Base-by-base conservation (phyloP, 1,140 invertebrate genomes). In the Bombus confusus region DNA sequence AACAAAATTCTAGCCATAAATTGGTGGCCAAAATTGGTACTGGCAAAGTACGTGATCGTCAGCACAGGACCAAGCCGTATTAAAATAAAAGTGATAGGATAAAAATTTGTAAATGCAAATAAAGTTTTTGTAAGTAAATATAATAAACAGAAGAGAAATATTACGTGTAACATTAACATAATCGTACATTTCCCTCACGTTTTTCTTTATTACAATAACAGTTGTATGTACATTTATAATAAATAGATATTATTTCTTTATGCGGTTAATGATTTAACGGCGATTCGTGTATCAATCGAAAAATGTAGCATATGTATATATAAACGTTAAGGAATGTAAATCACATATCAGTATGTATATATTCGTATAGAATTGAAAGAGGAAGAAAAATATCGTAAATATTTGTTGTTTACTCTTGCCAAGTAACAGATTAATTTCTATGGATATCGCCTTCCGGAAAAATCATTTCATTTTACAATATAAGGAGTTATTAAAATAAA, bases 221-320 rank as follows among this genome's bases (percentile, higher is more conserved):
- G 89, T 92, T 92, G 84, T 94, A 94, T 94, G 91, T 94, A 94
- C 93, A 94, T 94, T 93, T 92, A 94, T 94, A 94, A 94, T 94
- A 94, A 94, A 94, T 94, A 93, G 88, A 88, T 94, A 93, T 92
- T 92, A 90, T 91, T 90, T 93, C 85, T 87, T 91, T 90, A 93
- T 90, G 88, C 88, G 88, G 88, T 88, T 93, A 93, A 88, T 91
- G 92, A 92, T 90, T 93, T 85, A 93, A 93, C 91, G 88, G 88
- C 91, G 92, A 92, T 91, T 93, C 80, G 89, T 87, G 87, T 91
- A 91, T 88, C 85, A 77, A 90, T 92, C 71, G 81, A 93, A 91
- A 93, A 93, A 91, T 88, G 90, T 84, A 91, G 82, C 90, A 91
- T 75, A 75, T 77, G 79, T 87, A 85, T 87, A 85, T 90, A 85